Percentiles rank a stretch among this genome's conserved stretches.
phyloP scores from a whole-genome alignment of 2,888 invertebrate species.

The Amphipyra berbera region DNA sequence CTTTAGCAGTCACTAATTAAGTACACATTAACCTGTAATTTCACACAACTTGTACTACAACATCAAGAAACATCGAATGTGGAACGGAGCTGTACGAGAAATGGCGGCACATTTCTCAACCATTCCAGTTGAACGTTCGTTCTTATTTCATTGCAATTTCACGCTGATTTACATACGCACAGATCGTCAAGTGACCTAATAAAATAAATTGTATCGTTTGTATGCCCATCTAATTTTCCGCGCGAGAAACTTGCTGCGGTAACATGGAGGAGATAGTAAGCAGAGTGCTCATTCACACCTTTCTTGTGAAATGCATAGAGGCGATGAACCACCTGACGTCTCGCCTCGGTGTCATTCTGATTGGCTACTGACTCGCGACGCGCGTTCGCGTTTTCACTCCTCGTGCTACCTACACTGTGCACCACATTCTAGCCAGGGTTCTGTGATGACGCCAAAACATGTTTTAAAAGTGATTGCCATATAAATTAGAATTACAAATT shows the following conservation, averaged over 20 bases:
- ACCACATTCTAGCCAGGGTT: not conserved
- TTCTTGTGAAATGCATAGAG: no score
- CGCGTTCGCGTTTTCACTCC: constrained; percentile 4
- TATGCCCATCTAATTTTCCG: constrained; percentile 77
- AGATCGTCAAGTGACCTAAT: constrained; percentile 66
- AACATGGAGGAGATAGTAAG: constrained; percentile 13
- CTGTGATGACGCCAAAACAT: constrained; percentile 14
- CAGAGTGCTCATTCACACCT: constrained; percentile 1
- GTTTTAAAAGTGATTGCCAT: constrained; percentile 21
- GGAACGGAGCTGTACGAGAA: constrained; percentile 15
- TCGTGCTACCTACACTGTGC: constrained; percentile 1
- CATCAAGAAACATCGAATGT: constrained; percentile 14
- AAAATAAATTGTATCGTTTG: constrained; percentile 69
- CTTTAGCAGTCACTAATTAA: no score
- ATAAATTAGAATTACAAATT: constrained; percentile 49
- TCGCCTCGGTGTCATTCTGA: no score
- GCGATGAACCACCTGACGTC: no score
- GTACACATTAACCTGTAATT: no score
- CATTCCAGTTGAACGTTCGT: constrained; percentile 37
- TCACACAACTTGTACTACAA: no score
- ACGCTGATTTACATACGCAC: constrained; percentile 69
- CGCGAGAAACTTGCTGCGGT: constrained; percentile 61
- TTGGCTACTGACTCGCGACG: no score
- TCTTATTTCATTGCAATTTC: constrained; percentile 70
- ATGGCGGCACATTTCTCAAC: constrained; percentile 39